A percentile compares a stretch with the other conserved stretches of the same genome.
Conservation (phyloP, 2,113 vertebrate genomes). For the Gyps fulvus region DNA sequence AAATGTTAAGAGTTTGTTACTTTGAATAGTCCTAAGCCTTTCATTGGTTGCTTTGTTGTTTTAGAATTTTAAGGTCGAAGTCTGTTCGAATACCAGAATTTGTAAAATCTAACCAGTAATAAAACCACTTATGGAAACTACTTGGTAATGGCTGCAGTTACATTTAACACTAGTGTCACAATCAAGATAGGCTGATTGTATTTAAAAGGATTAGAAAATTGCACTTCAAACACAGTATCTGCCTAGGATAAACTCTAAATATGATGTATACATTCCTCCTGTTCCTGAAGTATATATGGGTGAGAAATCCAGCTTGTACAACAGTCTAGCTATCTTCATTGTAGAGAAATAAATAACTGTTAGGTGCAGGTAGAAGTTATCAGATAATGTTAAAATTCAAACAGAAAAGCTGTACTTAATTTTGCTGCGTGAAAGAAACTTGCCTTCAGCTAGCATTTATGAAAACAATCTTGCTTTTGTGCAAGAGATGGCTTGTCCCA, state of each 20-base stretch:
- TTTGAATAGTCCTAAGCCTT: conserved; percentile 73
- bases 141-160: conserved; percentile 43
- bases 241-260: not conserved
- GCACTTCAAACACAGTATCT: not conserved
- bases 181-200: not conserved
- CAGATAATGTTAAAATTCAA: not conserved
- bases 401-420: not conserved
- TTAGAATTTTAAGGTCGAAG: conserved; percentile 81
- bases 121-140: conserved; percentile 81
- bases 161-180: conserved; percentile 23
- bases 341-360: not conserved
- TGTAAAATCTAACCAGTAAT: conserved; percentile 85
- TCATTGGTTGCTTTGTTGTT: conserved; percentile 81
- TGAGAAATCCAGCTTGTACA: conserved; percentile 2
- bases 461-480: not conserved
- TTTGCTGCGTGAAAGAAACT: not conserved
- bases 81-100: conserved; percentile 81
- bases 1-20: conserved; percentile 75
- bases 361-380: conserved; percentile 14
- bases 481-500: not conserved
- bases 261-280: not conserved
- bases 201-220: conserved; percentile 12
- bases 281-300: not conserved
- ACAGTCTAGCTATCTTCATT: not conserved
- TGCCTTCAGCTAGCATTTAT: not conserved